Base-by-base conservation (phyloP, 2,888 invertebrate genomes). In the Zaprionus lineosus region DNA sequence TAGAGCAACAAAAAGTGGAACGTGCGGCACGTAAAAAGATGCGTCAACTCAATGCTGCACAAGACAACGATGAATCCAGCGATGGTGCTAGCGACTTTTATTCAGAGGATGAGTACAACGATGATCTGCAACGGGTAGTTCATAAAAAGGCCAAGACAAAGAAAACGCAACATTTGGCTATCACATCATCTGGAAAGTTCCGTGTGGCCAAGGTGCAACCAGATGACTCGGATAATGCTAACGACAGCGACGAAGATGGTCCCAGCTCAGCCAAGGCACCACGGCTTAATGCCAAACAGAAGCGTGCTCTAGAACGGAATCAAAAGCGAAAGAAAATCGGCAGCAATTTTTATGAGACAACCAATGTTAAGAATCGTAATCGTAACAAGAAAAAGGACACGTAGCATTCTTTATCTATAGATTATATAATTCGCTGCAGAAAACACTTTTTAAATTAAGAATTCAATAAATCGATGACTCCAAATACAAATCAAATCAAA, bases 351-450 rank as follows among this genome's bases (percentile, higher is more conserved):
- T 97, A 97, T 89, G 96, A 96, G 92, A 93, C 94, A 19, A 92
- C 95, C 6, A 97, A 97, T 91, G 97, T 97, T 46, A 97, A 97
- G 89, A 97, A 97, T 89, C 93, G 94, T 74, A 96, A 95, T 90
- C 93, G 95, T 67, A 93, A 93, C 87, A 94, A 93, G 87, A 95
- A 93, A 78, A 92, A 77, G 60, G 86, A 87, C 15, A 40, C 74
- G 19, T 73, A 79, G 46, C 16, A 3, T 24, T 48, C 15, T 64
- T 60, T 61, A 59, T 43, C 47, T 56, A 61, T 83, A 83, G 66
- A 36, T 56, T 71, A 60, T 69, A 51, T 68, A 41, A 55, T 65
- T 66, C 41, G 53, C 43, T 66, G 65, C 58, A 50, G 50, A 39
- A 40, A 37, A 46, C 31, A 44, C 46, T 53, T 36, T 52, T 75